These are phyloP conservation scores for Phthorimaea operculella DNA, from an alignment of 1,140 invertebrate species.

Conservation along the genomic window DNA sequence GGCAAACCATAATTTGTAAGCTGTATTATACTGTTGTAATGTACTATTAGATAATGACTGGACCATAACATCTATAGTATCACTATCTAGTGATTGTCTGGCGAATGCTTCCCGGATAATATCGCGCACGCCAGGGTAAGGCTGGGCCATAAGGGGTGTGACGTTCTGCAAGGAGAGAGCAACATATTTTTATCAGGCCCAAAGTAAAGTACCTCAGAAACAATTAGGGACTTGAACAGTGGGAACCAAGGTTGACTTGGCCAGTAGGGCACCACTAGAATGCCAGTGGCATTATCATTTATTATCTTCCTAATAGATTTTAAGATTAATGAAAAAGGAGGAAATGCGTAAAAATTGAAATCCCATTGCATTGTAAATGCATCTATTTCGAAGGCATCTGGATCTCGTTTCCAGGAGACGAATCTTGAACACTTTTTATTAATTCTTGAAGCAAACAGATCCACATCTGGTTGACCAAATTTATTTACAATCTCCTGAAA, in stretches of 20 bases:
- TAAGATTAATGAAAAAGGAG: constrained; percentile 3
- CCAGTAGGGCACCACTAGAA: constrained; percentile 6
- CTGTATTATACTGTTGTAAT: background rate
- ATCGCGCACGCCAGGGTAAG: constrained; percentile 8
- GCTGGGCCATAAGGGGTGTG: constrained; percentile 5
- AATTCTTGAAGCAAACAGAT: background rate
- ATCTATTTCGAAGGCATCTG: constrained; percentile 7
- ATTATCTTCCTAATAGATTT: constrained; percentile 7
- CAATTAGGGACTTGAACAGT: constrained; percentile 1
- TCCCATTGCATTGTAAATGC: constrained; percentile 5
- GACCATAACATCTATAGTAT: constrained; percentile 8
- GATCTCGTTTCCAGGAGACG: constrained; percentile 8
- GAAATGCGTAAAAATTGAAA: constrained; percentile 6
- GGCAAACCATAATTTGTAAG: background rate
- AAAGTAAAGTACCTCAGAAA: constrained; percentile 1
- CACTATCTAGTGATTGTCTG: background rate
- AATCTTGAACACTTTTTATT: constrained; percentile 4
- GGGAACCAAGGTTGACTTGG: constrained; percentile 8
- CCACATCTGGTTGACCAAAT: constrained; percentile 2
- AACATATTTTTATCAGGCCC: constrained; percentile 7
- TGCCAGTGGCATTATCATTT: background rate
- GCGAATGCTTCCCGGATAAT: constrained; percentile 9
- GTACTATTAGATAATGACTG: constrained; percentile 1
- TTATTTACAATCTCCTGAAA: background rate
- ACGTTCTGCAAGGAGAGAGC: constrained; percentile 5